phyloP scores from a whole-genome alignment of 2,797 vertebrate species.

The Caiman crocodilus region DNA sequence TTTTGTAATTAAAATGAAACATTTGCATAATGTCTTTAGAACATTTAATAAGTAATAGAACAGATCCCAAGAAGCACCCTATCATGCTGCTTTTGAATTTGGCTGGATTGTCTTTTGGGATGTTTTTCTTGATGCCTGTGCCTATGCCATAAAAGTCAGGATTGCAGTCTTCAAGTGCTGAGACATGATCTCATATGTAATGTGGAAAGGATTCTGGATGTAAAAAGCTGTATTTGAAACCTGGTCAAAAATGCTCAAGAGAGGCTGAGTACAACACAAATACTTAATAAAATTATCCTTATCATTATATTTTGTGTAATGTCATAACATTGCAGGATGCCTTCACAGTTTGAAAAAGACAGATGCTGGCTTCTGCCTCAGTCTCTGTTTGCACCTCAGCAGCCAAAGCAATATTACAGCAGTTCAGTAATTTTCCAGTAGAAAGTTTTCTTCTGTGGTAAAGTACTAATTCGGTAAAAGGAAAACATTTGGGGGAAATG shows the following conservation, averaged over 20 bases:
- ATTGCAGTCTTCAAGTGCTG: not conserved
- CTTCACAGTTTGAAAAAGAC: too few relatives aligned
- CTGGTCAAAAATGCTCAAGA: not conserved
- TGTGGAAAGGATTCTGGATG: not conserved
- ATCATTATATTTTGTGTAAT: too few relatives aligned
- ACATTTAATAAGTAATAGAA: not conserved
- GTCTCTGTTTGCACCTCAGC: too few relatives aligned
- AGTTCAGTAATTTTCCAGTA: not conserved
- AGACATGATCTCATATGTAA: not conserved
- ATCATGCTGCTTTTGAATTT: not conserved
- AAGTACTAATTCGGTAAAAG: not conserved
- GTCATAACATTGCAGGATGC: too few relatives aligned
- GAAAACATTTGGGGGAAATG: not conserved
- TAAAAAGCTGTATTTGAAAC: not conserved
- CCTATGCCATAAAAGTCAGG: not conserved
- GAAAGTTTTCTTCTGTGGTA: not conserved
- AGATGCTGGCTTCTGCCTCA: too few relatives aligned
- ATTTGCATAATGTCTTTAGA: not conserved
- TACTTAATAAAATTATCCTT: too few relatives aligned
- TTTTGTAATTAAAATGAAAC: not conserved
- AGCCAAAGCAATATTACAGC: not conserved
- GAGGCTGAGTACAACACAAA: not conserved
- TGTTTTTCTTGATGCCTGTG: not conserved
- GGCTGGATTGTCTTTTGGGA: not conserved
- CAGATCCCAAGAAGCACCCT: not conserved